Conservation (phyloP, 2,113 vertebrate genomes). For the Trichechus manatus region DNA sequence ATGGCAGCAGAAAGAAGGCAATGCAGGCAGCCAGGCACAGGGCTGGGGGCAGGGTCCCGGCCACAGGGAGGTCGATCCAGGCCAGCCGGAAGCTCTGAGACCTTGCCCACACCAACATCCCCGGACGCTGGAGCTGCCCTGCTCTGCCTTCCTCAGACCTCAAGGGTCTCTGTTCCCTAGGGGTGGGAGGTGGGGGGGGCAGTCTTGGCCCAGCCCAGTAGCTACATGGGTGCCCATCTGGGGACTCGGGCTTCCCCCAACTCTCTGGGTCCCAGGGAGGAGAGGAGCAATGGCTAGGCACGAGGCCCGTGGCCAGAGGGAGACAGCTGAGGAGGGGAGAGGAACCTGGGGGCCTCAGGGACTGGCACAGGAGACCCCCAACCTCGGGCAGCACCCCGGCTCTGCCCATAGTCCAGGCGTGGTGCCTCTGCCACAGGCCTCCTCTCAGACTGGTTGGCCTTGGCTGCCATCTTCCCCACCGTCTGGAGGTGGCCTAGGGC, state of each 20-base stretch:
- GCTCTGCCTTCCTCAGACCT: not conserved
- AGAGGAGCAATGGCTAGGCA: not conserved
- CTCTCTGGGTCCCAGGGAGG: not conserved
- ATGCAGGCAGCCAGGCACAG: not conserved
- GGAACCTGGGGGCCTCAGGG: not conserved
- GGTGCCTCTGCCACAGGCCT: not conserved
- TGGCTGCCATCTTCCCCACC: not conserved
- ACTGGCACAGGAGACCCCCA: not conserved
- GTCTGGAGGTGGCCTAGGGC: not conserved
- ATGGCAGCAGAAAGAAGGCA: not conserved
- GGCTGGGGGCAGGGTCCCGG: not conserved
- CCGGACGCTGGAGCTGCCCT: not conserved
- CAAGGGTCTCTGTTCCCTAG: not conserved
- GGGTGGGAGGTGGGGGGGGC: not conserved
- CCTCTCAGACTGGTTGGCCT: not conserved
- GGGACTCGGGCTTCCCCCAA: no score
- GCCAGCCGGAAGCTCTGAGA: not conserved
- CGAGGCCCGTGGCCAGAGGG: not conserved
- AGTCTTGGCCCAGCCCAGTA: accelerated
- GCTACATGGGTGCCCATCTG: accelerated
- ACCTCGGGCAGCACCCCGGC: not conserved
- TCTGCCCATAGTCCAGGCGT: not conserved
- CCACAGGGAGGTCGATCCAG: not conserved
- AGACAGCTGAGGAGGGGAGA: not conserved
- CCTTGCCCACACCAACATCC: not conserved